Evolutionary conservation across 2,113 vertebrate genomes (phyloP), one percentile per base, ranked within the genome.

Genomic region (Onychostruthus taczanowskii): DNA sequence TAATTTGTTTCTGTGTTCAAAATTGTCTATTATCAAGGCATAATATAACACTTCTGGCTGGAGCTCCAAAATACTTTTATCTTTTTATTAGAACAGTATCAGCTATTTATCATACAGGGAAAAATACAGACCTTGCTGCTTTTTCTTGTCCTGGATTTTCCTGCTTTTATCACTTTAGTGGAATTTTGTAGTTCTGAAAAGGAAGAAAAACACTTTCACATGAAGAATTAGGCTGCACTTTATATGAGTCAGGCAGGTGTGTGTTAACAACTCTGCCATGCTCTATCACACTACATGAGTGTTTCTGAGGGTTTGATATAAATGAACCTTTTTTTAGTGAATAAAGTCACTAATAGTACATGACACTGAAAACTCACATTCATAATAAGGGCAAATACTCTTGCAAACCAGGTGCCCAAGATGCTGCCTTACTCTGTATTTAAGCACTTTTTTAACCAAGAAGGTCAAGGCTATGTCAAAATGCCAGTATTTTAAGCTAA

Each of bases 121-220:
- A 49, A 93, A 70, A 89, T 43, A 97, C 97, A 97, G 97, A 99
- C 99, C 99, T 99, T 99, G 96, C 96, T 98, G 86, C 96, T 90
- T 96, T 99, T 99, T 96, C 98, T 99, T 90, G 98, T 92, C 92
- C 98, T 98, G 55, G 98, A 97, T 96, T 99, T 99, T 56, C 87
- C 98, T 33, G 98, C 98, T 87, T 98, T 99, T 95, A 98, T 97
- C 62, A 98, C 98, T 97, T 98, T 98, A 69, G 98, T 96, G 74
- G 98, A 97, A 94, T 97, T 98, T 43, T 97, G 98, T 70, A 97
- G 97, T 87, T 99, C 99, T 99, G 94, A 69, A 96, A 96, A 93
- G 44, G 86, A 94, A 85, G 44, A 77, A 66, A 62, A 94, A 81
- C n/a, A 95, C 64, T 91, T 94, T 82, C 66, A 95, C 61, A 9